Base-by-base conservation (phyloP, 2,888 invertebrate species). In the Zeuzera pyrina region DNA sequence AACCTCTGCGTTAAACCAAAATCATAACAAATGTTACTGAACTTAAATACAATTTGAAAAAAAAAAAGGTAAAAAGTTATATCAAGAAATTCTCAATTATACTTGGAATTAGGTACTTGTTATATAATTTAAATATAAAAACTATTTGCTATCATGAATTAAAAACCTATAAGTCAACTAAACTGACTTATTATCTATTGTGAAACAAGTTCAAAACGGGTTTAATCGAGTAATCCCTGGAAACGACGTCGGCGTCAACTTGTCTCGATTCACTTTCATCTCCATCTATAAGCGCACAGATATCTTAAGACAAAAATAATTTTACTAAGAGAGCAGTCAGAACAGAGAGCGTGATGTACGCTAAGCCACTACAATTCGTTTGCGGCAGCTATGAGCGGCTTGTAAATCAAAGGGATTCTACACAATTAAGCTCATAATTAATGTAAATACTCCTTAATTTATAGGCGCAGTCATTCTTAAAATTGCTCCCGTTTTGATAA, bases 351-450 rank as follows among this genome's bases (percentile, higher is more conserved):
- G 59, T 71, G 64, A 74, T 60, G 68, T 66, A 61, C 67, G 65
- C 62, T 83, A 83, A 83, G 78, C 79, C 78, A 72, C 64, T 69
- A 71, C 79, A 72, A 72, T 78, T 77, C 79, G 77, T 77, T 77
- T 66, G 78, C 69, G 78, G 79, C 70, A 67, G 74, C 77, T 69
- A 66, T 67, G 73, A 73, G 76, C 70, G 69, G 66, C 74, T 72
- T 78, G 76, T 83, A 81, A 81, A 83, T 83, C 81, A 83, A 83
- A 79, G 79, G 78, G 79, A 81, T 76, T 78, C 77, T 68, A 77
- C 70, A 73, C 77, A 76, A 83, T 81, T 79, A 79, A 79, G 78
- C 77, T 72, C 68, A 79, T 79, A 81, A 81, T 81, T 79, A 79
- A 81, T 79, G 78, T 77, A 76, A 76, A 73, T 70, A 65, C 73